phyloP scores from a whole-genome alignment of 2,113 vertebrate genomes.

The Corydoras sp. region DNA sequence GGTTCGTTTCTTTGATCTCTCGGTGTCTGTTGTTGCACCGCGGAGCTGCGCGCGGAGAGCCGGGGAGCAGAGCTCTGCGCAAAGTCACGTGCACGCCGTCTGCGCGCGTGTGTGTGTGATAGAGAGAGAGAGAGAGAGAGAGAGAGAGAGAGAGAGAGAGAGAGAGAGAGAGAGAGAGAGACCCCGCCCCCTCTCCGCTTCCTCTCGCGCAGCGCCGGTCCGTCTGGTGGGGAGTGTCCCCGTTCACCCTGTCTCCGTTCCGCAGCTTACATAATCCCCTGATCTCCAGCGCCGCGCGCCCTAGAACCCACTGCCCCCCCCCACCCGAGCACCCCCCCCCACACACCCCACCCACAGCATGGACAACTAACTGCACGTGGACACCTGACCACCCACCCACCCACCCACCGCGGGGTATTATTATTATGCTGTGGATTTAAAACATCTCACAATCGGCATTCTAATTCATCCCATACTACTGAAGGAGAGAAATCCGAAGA shows the following conservation, averaged over 20 bases:
- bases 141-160: conserved; percentile 48
- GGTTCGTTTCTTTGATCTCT: too few relatives aligned
- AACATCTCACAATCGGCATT: too few relatives aligned
- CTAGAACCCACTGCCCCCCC: neutral
- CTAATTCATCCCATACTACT: too few relatives aligned
- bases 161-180: conserved; percentile 49
- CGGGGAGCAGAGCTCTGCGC: conserved; percentile 44
- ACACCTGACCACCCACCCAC: neutral
- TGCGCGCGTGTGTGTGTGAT: conserved; percentile 52
- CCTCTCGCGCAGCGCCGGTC: conserved; percentile 49
- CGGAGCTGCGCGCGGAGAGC: conserved; percentile 17
- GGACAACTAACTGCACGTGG: too few relatives aligned
- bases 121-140: conserved; percentile 49
- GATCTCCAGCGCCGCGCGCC: conserved; percentile 12
- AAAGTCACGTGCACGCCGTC: conserved; percentile 54
- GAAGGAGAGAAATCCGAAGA: too few relatives aligned
- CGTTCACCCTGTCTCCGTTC: conserved; percentile 17
- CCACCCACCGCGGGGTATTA: too few relatives aligned
- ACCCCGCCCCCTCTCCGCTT: conserved; percentile 52
- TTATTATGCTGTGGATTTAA: too few relatives aligned
- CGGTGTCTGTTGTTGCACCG: neutral
- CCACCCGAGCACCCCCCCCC: neutral
- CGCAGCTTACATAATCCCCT: conserved; percentile 21
- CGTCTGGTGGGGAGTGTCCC: conserved; percentile 19
- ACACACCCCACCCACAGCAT: neutral